Percentiles rank a stretch among this genome's conserved stretches.
These are phyloP conservation scores for Drosophila sordidula DNA, from an alignment of 2,888 invertebrate species.

Conservation along the genomic window DNA sequence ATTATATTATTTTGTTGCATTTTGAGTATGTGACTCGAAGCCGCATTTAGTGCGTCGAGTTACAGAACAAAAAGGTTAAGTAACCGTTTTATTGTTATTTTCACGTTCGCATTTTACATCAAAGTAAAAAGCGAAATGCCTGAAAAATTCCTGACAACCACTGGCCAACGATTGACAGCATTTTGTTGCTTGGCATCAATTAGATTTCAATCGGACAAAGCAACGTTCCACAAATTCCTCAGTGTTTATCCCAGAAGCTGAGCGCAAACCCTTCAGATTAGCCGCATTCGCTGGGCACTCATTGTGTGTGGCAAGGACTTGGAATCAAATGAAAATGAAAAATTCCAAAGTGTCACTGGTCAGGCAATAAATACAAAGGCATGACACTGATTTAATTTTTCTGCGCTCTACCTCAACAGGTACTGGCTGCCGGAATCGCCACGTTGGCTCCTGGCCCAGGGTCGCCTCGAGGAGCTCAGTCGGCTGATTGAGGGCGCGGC, in stretches of 20 bases:
- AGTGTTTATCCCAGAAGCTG: constrained; percentile 47
- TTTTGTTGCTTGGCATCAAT: constrained; percentile 62
- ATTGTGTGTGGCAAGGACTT: constrained; percentile 21
- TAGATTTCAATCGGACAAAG: constrained; percentile 68
- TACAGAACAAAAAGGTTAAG: constrained; percentile 22
- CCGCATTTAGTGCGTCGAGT: constrained; percentile 15
- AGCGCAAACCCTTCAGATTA: constrained; percentile 35
- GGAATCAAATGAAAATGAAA: constrained; percentile 64
- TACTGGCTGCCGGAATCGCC: constrained; percentile 92
- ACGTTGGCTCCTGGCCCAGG: constrained; percentile 90
- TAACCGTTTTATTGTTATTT: constrained; percentile 32
- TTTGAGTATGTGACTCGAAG: constrained; percentile 27
- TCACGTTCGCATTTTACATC: constrained; percentile 54
- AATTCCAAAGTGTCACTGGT: constrained; percentile 68
- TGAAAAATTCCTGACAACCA: constrained; percentile 58
- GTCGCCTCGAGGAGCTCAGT: constrained; percentile 89
- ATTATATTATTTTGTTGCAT: neutral
- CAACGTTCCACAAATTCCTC: constrained; percentile 61
- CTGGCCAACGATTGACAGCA: constrained; percentile 64
- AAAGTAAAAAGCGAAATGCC: constrained; percentile 55
- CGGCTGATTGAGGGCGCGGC: constrained; percentile 88
- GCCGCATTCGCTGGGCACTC: constrained; percentile 23
- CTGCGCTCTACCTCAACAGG: constrained; percentile 85
- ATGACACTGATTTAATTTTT: constrained; percentile 39
- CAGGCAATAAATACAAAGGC: constrained; percentile 55